Base-by-base conservation (phyloP, 2,888 invertebrate genomes). In the Eurois occulta region DNA sequence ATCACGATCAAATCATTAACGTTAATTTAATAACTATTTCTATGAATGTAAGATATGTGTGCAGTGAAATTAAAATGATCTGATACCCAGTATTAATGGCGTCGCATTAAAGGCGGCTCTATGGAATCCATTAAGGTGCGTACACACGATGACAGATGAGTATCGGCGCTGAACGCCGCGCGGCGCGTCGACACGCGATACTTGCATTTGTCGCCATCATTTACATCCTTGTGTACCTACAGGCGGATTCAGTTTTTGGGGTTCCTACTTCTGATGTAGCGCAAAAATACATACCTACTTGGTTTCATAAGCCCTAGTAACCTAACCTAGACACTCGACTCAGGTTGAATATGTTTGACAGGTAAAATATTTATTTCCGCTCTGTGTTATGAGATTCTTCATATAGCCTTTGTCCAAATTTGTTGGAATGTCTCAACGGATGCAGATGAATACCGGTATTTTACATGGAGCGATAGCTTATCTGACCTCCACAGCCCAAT, bases 111-210 rank as follows among this genome's bases (percentile, higher is more conserved):
- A 91, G 87, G 88, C 81, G 81, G 86, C 91, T 92, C 92, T 92
- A 94, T 95, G 91, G 93, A 94, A 94, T 94, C 94, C 95, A 95
- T 96, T 95, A 95, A 86, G 90, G 91, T 90, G 91, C 91, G 93
- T 93, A 91, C 90, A 92, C 81, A 85, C 80, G 73, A 80, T 84
- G 86, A 88, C 87, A 90, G 92, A 92, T 92, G 90, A 85, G 83
- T 92, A 92, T 92, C 92, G 89, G 89, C 78, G 81, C 85, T 75
- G 76, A 78, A 60, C 77, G 60, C 66, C 58, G 75, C 81, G 77
- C 78, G 60, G 70, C 52, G 75, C 75, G 38, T 67, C 72, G 66
- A 77, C 92, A 92, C 92, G 92, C 92, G 88, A 92, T 91, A 87
- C 88, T 85, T 91, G 90, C 92, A 92, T 92, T 91, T 92, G 88